Conservation (phyloP, 2,888 invertebrate species). For the Ditula angustiorana region DNA sequence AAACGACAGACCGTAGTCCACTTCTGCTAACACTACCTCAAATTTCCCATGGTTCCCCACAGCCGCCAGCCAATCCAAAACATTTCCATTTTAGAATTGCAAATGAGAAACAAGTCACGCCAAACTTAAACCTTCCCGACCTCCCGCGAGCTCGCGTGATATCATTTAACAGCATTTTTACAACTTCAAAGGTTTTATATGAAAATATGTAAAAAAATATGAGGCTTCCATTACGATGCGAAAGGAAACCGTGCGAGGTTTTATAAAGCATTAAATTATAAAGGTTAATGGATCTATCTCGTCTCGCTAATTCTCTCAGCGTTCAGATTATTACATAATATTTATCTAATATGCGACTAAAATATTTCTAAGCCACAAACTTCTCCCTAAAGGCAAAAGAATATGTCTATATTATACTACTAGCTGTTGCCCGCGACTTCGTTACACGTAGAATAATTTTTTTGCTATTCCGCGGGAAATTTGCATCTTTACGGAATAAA, state of each 20-base stretch:
- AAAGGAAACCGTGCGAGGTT: slow-evolving; percentile 26
- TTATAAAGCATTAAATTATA: slow-evolving; percentile 26
- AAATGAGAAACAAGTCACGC: slow-evolving; percentile 42
- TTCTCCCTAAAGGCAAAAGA: too few relatives aligned
- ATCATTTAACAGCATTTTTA: slow-evolving; percentile 36
- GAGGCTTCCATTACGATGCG: slow-evolving; percentile 20
- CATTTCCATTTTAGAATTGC: slow-evolving; percentile 44
- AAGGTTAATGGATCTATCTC: slow-evolving; percentile 20
- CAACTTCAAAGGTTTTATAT: slow-evolving; percentile 34
- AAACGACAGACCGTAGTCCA: neutral
- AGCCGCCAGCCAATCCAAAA: neutral
- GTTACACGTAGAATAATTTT: too few relatives aligned
- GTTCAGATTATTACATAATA: slow-evolving; percentile 6
- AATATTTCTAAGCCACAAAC: neutral
- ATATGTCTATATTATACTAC: neutral
- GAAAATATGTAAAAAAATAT: slow-evolving; percentile 36
- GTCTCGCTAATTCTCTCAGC: slow-evolving; percentile 1
- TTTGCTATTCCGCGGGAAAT: too few relatives aligned
- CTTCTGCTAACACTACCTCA: neutral
- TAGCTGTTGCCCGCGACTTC: too few relatives aligned
- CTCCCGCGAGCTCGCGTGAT: slow-evolving; percentile 33
- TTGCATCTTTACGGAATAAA: too few relatives aligned
- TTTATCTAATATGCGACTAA: neutral
- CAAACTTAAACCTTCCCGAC: slow-evolving; percentile 8
- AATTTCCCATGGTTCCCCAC: too few relatives aligned